These are phyloP conservation scores for Grus americana DNA, from an alignment of 2,113 vertebrate species.

Conservation along the genomic window DNA sequence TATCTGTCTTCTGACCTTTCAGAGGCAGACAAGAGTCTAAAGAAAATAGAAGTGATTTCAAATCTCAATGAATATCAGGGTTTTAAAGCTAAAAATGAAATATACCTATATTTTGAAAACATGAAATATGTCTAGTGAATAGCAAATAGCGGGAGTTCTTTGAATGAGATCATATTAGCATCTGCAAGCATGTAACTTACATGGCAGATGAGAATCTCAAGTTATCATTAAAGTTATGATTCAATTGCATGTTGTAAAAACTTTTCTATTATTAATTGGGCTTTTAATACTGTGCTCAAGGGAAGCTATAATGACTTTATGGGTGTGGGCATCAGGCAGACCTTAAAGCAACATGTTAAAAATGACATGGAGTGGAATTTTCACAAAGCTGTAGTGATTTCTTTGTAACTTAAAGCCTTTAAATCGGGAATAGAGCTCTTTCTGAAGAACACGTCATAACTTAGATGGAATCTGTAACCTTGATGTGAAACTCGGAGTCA, in stretches of 20 bases:
- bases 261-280: not conserved
- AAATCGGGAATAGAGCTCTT: not conserved
- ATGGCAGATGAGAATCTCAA: not conserved
- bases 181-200: not conserved
- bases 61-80: not conserved
- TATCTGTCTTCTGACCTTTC: not conserved
- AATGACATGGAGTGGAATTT: not conserved
- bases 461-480: not conserved
- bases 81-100: not conserved
- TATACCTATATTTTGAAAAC: not conserved
- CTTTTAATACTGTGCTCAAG: not conserved
- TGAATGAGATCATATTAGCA: not conserved
- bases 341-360: not conserved
- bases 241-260: not conserved
- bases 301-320: not conserved
- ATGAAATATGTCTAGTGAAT: not conserved
- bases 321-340: not conserved
- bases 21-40: not conserved
- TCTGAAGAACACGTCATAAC: not conserved
- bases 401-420: not conserved
- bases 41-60: not conserved
- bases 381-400: not conserved
- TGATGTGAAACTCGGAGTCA: fast-evolving
- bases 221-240: not conserved
- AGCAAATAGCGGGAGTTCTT: not conserved